Conservation (phyloP, 2,797 vertebrate species). For the Lithobates pipiens region DNA sequence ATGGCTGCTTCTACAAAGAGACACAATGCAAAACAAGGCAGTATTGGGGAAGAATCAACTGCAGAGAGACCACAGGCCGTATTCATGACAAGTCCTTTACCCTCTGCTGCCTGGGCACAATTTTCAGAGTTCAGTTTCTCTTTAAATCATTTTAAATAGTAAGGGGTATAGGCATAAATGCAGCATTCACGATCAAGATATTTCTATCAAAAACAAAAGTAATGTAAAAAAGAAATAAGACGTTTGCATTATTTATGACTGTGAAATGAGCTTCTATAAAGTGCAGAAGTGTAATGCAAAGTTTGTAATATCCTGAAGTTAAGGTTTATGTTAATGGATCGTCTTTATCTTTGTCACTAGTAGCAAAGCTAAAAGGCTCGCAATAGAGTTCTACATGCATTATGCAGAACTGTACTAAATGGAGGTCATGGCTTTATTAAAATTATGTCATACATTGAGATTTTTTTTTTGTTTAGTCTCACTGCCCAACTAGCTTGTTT, state of each 20-base stretch:
- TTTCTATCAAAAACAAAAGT: no score
- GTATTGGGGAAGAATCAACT: no score
- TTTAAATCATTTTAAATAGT: not conserved
- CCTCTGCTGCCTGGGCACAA: no score
- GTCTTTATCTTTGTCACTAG: not conserved
- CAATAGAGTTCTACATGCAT: not conserved
- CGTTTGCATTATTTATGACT: not conserved
- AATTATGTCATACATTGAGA: not conserved
- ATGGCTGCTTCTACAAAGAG: no score
- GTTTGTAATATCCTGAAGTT: not conserved
- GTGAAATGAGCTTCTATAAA: not conserved
- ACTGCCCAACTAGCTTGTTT: not conserved
- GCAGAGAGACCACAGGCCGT: no score
- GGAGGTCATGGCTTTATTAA: not conserved
- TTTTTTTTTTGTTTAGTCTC: not conserved
- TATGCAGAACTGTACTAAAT: not conserved
- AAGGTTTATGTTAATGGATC: not conserved
- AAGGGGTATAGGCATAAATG: not conserved
- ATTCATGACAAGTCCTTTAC: no score
- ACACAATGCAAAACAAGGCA: no score
- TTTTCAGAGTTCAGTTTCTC: not conserved
- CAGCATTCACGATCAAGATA: not conserved
- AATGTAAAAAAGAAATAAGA: not conserved
- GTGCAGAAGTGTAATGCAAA: not conserved
- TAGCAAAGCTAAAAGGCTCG: not conserved